These are phyloP conservation scores for Calephelis virginiensis DNA, from an alignment of 1,140 invertebrate genomes.

Conservation along the genomic window DNA sequence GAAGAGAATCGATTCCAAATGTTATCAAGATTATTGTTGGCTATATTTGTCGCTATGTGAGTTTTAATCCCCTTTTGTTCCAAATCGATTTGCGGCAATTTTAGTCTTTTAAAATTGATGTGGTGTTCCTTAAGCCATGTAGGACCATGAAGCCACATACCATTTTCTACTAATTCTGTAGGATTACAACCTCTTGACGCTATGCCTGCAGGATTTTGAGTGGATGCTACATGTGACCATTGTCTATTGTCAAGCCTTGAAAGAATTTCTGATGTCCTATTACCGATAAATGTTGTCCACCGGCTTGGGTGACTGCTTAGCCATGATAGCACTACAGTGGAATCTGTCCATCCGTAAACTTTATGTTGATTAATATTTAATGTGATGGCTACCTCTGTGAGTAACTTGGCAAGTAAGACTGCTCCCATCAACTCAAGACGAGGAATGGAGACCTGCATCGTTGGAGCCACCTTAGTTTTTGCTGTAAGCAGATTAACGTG, in stretches of 20 bases:
- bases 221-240: constrained; percentile 28
- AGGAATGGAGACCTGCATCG: not conserved
- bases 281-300: too few relatives aligned
- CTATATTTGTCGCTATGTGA: not conserved
- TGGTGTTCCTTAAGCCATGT: not conserved
- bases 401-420: not conserved
- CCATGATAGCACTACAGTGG: constrained; percentile 21
- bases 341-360: constrained; percentile 19
- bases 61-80: constrained; percentile 6
- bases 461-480: constrained; percentile 4
- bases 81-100: not conserved
- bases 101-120: constrained; percentile 2
- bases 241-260: constrained; percentile 23
- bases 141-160: constrained; percentile 6
- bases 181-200: constrained; percentile 28
- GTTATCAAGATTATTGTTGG: not conserved
- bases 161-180: not conserved
- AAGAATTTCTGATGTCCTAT: too few relatives aligned
- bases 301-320: constrained; percentile 1
- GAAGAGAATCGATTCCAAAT: constrained; percentile 1
- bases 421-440: constrained; percentile 13
- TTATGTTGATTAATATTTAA: not conserved
- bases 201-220: constrained; percentile 27
- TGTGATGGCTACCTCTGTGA: constrained; percentile 1
- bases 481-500: not conserved